Base-by-base conservation (phyloP, 1,140 invertebrate species). In the Heliothis subflexa region DNA sequence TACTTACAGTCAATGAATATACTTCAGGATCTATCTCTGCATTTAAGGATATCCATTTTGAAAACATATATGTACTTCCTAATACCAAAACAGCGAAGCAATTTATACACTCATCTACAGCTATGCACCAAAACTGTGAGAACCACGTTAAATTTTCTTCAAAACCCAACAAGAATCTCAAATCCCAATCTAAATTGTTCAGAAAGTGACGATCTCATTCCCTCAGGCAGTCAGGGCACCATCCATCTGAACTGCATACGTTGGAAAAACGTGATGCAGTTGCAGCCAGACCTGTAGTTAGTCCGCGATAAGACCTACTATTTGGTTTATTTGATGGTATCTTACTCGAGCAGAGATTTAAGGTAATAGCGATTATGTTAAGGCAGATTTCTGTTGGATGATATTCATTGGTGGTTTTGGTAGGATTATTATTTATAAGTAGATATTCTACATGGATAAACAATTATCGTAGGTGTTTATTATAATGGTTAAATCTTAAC, bases 311-410 rank as follows among this genome's bases (percentile, higher is more conserved):
- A 55, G 68, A 71, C 50, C 52, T 71, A 33, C 68, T 71, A 71
- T 71, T 54, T 71, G 49, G 68, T 40, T 71, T 71, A 71, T 55
- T 71, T 54, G 66, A 70, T 21, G 52, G 49, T 71, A 71, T 55
- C 68, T 71, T 71, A 55, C 28, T 71, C 28, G 28, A 13, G 10
- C 5, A 49, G 47, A 70, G 66, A 70, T 70, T 70, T 70, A 52
- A 70, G 47, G 66, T 52, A 70, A 70, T 70, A 52, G 66, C 47
- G 21, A 71, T 71, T 33, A 40, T 28, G n/a, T 55, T 55, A 9
- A 9, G 50, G 28, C 0, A 11, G 25, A 9, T 28, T 55, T 54
- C 12, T 40, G 25, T 33, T 54, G 68, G 68, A 55, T 55, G 11
- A 18, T 18, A 50, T 71, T n/a, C 68, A 71, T 55, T 55, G 68